Conservation (phyloP, 2,888 invertebrate species). For the Myopa tessellatipennis region DNA sequence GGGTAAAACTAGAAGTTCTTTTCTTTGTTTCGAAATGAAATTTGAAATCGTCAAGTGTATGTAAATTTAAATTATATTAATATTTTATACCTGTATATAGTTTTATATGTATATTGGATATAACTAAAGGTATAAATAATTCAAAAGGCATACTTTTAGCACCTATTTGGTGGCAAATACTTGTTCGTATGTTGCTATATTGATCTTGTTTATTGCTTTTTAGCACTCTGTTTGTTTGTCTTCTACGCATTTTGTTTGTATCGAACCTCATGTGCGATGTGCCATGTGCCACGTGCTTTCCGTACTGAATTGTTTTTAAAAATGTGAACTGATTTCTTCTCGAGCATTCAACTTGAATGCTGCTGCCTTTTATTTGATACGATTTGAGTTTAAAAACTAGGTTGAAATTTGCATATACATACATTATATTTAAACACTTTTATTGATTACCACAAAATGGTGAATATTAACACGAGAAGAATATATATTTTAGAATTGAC, state of each 20-base stretch:
- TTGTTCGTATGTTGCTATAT: neutral
- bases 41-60: no score
- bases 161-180: neutral
- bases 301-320: neutral
- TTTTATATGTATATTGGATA: no score
- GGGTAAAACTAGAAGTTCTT: no score
- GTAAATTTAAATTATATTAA: no score
- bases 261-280: no score
- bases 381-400: neutral
- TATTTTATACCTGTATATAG: no score
- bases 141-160: no score
- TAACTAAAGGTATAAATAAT: no score
- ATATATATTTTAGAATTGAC: no score
- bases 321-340: neutral
- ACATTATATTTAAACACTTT: neutral
- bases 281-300: neutral
- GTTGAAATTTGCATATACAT: neutral
- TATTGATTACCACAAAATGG: neutral
- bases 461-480: no score
- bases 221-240: neutral
- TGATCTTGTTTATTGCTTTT: slow-evolving; percentile 1
- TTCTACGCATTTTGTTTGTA: no score
- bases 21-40: no score
- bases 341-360: neutral
- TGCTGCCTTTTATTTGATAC: neutral